These are phyloP conservation scores for Andrena fulva DNA, from an alignment of 2,888 invertebrate species.

Conservation along the genomic window DNA sequence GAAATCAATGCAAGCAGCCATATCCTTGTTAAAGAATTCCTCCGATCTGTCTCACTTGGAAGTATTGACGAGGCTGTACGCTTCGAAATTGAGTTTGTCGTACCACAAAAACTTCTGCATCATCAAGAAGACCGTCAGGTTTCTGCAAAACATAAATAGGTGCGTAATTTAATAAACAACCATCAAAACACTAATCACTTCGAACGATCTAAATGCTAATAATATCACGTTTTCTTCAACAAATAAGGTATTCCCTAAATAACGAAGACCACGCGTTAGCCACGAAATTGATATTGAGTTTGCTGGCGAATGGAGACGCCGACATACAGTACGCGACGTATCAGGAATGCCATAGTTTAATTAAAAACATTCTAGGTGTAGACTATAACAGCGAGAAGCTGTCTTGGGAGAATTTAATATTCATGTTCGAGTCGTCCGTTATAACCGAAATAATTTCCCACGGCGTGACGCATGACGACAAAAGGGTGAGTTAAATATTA, in stretches of 20 bases:
- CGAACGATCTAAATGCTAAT: neutral
- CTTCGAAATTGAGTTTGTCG: constrained; percentile 87
- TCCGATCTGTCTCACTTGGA: constrained; percentile 75
- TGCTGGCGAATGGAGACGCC: constrained; percentile 87
- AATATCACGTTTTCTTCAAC: neutral
- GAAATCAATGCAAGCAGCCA: constrained; percentile 85
- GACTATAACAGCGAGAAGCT: constrained; percentile 80
- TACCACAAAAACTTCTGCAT: constrained; percentile 87
- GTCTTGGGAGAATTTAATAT: constrained; percentile 86
- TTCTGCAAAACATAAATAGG: constrained; percentile 82
- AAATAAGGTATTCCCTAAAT: constrained; percentile 69
- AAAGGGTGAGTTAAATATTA: constrained; percentile 77
- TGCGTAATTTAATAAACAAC: constrained; percentile 44
- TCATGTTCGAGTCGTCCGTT: constrained; percentile 87
- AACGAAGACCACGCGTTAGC: constrained; percentile 72
- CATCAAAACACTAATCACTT: neutral
- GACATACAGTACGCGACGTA: constrained; percentile 87
- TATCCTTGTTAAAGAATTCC: constrained; percentile 74
- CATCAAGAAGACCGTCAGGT: constrained; percentile 85
- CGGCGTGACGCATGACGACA: constrained; percentile 86
- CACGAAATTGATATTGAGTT: constrained; percentile 84
- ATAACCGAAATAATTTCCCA: constrained; percentile 89
- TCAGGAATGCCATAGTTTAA: constrained; percentile 86
- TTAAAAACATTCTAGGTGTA: constrained; percentile 86
- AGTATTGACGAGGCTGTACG: constrained; percentile 85